Evolutionary conservation across 2,888 invertebrate genomes (phyloP), one percentile per base, ranked within the genome.

Genomic region (Polydesmus complanatus): DNA sequence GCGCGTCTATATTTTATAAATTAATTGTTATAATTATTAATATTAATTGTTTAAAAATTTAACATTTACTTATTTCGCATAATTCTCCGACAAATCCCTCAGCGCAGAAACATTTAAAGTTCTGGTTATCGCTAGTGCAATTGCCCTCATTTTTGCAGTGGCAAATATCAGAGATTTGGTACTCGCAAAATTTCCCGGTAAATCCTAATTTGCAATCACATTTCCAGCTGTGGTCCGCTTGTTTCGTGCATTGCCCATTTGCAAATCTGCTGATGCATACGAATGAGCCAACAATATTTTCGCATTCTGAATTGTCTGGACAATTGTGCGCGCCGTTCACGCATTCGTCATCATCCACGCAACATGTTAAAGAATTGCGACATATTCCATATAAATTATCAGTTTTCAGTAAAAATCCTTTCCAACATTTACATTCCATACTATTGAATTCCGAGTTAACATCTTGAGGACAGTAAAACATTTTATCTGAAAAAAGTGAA

Each of bases 261-360:
- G 8, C 23, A 14, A 56, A 27, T 47, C 21, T 37, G 27, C 54
- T 54, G 8, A 5, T 25, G 22, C 56, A 56, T 21, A 5, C 23
- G 56, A 37, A 56, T 21, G 56, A 56, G 11, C 56, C 56, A 47
- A 56, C 47, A 22, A 18, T 21, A 23, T 56, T 56, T 11, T 21
- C 37, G 14, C 56, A 56, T 18, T 56, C 22, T 3, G 56, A n/a
- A 37, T 21, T 19, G 3, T 27, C 18, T 19, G 56, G 56, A 47
- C 56, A 56, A 47, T 23, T 27, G 1, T 5, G 18, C 23, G 23
- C 23, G n/a, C 37, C 56, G 37, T 37, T 8, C 18, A 14, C 21
- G 22, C 56, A 56, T 22, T 56, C 56, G 47, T 56, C 56, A 18
- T 27, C 21, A 21, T 56, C 56, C 2, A 56, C 47, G 56, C 56